These are phyloP conservation scores for Bergia sp. DNA, from an alignment of 92 coral and sea anemone genomes.

Conservation along the genomic window DNA sequence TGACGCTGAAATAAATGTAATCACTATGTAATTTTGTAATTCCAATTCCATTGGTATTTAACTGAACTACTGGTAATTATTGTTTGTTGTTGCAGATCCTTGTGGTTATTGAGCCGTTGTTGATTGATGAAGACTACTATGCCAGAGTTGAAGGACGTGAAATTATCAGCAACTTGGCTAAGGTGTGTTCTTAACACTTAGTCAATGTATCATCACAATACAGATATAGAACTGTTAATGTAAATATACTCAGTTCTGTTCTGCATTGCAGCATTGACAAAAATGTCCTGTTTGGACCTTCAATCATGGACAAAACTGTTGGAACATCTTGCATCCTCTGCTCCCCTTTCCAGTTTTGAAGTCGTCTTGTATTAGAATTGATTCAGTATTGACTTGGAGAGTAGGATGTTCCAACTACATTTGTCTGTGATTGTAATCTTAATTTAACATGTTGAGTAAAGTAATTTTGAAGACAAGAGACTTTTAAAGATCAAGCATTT, in stretches of 20 bases:
- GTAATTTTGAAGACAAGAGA: too few relatives aligned
- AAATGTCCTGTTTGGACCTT: not conserved
- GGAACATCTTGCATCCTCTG: too few relatives aligned
- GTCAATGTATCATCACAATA: not conserved
- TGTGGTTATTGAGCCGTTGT: conserved; percentile 98
- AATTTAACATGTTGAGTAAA: too few relatives aligned
- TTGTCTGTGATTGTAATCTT: too few relatives aligned
- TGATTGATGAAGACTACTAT: conserved; percentile 99
- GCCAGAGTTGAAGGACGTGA: conserved; percentile 99
- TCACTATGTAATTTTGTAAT: too few relatives aligned
- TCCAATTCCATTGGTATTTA: not conserved
- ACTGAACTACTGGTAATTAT: not conserved
- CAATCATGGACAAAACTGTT: too few relatives aligned
- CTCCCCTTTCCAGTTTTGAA: too few relatives aligned
- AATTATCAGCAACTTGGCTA: conserved; percentile 97
- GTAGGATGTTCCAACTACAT: too few relatives aligned
- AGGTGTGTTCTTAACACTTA: conserved; percentile 58
- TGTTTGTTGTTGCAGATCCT: conserved; percentile 76
- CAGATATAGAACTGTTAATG: not conserved
- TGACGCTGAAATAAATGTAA: not conserved
- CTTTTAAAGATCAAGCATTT: too few relatives aligned
- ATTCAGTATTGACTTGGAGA: too few relatives aligned
- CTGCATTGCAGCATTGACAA: not conserved
- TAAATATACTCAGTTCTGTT: not conserved
- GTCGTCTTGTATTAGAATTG: too few relatives aligned